Base-by-base conservation (phyloP, 2,888 invertebrate genomes). In the Hirtodrosophila duncani region DNA sequence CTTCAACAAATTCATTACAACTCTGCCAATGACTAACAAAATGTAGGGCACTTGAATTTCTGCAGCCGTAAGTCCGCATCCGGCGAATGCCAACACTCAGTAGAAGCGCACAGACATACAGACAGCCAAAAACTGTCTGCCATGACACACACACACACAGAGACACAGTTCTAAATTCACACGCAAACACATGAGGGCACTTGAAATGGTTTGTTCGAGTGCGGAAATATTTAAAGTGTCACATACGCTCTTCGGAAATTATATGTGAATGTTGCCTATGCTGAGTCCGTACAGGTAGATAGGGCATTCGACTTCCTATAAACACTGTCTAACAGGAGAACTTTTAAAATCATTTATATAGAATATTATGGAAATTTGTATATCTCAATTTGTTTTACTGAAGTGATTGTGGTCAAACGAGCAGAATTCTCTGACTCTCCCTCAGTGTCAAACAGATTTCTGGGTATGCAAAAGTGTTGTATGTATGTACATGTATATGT, bases 141-240 rank as follows among this genome's bases (percentile, higher is more conserved):
- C n/a, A n/a, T n/a, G n/a, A n/a, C 17, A 38, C 10, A 34, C 20
- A 21, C 6, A 41, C 31, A 30, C 16, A 21, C 36, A 44, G 17
- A 41, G 52, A 56, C 34, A 34, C 49, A 31, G 44, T 14, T 17
- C 55, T 41, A 24, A 36, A 52, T 49, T 16, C 27, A 49, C 50
- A 36, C n/a, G n/a, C n/a, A n/a, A n/a, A n/a, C n/a, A 65, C 48
- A 50, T 48, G 29, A 37, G 20, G 21, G 18, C 49, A 39, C 64
- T 46, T 26, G 58, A 63, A 72, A 57, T 58, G 64, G 78, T 56
- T 56, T 56, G 50, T 44, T 68, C 50, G 63, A 82, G 74, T 67
- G 66, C 82, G 82, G 81, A 79, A 82, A 80, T 80, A 77, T 80
- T 82, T 82, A 77, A 80, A 80, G 74, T 60, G 68, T 67, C 74